phyloP scores from a whole-genome alignment of 2,113 vertebrate genomes.

The Mesocricetus auratus region DNA sequence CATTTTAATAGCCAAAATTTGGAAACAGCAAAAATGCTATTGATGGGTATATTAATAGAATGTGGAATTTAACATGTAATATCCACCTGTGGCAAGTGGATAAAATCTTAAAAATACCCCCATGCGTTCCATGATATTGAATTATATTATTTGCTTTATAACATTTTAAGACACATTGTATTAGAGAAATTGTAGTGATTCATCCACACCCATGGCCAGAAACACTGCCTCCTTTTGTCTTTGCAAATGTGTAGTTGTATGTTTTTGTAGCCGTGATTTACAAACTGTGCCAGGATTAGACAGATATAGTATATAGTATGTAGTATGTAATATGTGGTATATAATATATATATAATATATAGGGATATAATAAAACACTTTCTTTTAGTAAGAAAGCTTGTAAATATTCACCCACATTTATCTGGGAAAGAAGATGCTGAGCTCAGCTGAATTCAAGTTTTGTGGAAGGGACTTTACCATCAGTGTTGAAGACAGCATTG shows the following conservation, averaged over 20 bases:
- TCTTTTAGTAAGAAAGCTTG: conserved; percentile 19
- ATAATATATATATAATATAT: neutral
- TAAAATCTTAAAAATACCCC: neutral
- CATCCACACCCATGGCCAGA: neutral
- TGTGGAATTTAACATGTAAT: neutral
- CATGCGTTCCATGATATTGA: neutral
- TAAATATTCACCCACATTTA: neutral
- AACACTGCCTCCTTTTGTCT: neutral
- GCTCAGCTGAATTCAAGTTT: neutral
- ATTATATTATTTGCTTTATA: neutral
- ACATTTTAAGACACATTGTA: neutral
- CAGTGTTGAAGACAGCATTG: neutral
- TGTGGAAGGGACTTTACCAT: neutral
- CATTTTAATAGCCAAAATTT: neutral
- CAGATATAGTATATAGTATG: neutral
- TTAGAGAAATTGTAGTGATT: neutral
- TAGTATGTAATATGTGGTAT: too few relatives aligned
- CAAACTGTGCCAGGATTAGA: neutral
- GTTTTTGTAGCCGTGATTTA: conserved; percentile 26
- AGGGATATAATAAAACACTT: neutral
- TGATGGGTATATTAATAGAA: neutral
- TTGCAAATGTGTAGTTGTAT: neutral
- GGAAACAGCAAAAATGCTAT: neutral
- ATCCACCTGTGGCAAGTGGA: neutral
- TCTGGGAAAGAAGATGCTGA: neutral